These are phyloP conservation scores for Galaxias olidus DNA, from an alignment of 2,797 vertebrate species.

Conservation along the genomic window DNA sequence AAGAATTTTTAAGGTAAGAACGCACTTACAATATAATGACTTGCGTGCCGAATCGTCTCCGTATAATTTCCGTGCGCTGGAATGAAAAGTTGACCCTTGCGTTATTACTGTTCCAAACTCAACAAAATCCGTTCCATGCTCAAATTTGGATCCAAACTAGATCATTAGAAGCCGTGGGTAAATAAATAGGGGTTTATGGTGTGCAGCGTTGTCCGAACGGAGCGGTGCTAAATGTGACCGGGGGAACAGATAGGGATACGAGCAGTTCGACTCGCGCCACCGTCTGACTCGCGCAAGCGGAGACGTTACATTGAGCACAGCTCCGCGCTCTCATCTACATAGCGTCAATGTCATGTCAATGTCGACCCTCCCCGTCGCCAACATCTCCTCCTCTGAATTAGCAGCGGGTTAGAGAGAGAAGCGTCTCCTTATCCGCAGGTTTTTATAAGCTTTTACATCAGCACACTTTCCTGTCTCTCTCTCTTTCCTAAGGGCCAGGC, in stretches of 20 bases:
- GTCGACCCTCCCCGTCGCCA: slow-evolving; percentile 80
- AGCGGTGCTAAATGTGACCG: slow-evolving; percentile 78
- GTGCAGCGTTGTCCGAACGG: slow-evolving; percentile 76
- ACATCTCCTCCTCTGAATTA: slow-evolving; percentile 80
- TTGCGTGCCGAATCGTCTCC: slow-evolving; percentile 7
- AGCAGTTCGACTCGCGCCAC: slow-evolving; percentile 60
- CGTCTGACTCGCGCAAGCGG: slow-evolving; percentile 73
- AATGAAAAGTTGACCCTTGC: slow-evolving; percentile 62
- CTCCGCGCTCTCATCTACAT: slow-evolving; percentile 77
- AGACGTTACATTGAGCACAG: slow-evolving; percentile 75
- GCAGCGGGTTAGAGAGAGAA: slow-evolving; percentile 72
- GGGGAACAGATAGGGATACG: slow-evolving; percentile 59
- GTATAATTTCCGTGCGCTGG: slow-evolving; percentile 35
- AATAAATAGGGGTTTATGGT: slow-evolving; percentile 53
- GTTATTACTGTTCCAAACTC: slow-evolving; percentile 49
- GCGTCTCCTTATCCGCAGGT: slow-evolving; percentile 74
- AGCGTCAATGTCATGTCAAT: slow-evolving; percentile 82
- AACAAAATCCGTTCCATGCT: slow-evolving; percentile 65
- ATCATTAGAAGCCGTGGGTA: slow-evolving; percentile 59
- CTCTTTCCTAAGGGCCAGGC: slow-evolving; percentile 42
- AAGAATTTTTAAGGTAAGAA: background rate
- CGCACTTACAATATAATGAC: slow-evolving; percentile 61
- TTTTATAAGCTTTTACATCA: slow-evolving; percentile 71
- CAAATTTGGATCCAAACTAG: slow-evolving; percentile 44
- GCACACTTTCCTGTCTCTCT: slow-evolving; percentile 37